These are phyloP conservation scores for Myiotriccus ornatus DNA, from an alignment of 2,797 vertebrate species.

Conservation along the genomic window DNA sequence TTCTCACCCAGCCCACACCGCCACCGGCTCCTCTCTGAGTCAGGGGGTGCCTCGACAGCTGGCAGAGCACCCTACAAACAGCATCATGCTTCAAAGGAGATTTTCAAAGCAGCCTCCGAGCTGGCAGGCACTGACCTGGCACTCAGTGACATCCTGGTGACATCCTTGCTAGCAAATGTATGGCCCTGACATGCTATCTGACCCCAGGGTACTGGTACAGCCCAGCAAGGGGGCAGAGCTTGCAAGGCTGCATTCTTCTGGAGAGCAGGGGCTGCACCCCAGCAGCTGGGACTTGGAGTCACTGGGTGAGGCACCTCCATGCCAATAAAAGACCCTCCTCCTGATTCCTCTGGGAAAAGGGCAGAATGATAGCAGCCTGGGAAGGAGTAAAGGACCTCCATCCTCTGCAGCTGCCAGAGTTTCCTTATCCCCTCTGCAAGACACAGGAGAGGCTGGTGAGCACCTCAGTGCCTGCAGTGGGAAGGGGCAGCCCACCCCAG, in stretches of 20 bases:
- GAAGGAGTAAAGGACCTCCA: not conserved
- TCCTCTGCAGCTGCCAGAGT: accelerated
- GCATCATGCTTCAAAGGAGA: not conserved
- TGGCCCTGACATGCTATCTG: not conserved
- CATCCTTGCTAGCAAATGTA: not conserved
- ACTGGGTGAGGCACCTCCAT: not conserved
- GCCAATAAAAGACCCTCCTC: not conserved
- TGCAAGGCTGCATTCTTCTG: not conserved
- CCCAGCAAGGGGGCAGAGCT: not conserved
- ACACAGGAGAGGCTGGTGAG: not conserved
- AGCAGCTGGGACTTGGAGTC: not conserved
- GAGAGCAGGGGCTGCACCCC: not conserved
- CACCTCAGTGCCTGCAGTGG: not conserved
- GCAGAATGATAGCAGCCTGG: not conserved
- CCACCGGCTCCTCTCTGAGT: accelerated
- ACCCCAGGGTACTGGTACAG: too few species aligned
- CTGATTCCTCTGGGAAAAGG: not conserved
- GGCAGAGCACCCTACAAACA: not conserved
- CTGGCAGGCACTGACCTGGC: not conserved
- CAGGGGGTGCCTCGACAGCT: not conserved
- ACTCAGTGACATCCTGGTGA: not conserved
- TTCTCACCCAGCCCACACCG: not conserved
- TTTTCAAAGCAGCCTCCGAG: not conserved
- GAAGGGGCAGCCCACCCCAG: not conserved
- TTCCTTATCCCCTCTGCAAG: not conserved